These are phyloP conservation scores for Pristiophorus japonicus DNA, from an alignment of 2,113 vertebrate species.

Conservation along the genomic window DNA sequence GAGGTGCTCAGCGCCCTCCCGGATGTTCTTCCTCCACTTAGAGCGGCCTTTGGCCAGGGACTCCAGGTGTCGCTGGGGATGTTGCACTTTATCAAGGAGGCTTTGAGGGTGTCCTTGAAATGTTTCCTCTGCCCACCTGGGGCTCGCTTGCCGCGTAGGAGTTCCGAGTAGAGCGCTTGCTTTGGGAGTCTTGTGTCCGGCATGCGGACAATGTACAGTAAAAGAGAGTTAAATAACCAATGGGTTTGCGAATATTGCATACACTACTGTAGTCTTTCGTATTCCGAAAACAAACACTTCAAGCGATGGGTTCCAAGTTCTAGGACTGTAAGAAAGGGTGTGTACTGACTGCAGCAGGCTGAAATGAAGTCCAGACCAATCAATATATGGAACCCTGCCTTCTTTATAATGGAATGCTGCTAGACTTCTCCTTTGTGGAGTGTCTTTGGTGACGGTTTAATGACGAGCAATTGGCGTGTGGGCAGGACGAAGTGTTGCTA, in stretches of 20 bases:
- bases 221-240: not conserved
- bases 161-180: no score
- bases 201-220: no score
- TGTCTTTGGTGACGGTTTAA: conserved; percentile 24
- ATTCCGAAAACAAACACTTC: not conserved
- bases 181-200: no score
- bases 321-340: not conserved
- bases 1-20: no score
- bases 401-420: conserved; percentile 2
- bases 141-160: no score
- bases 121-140: no score
- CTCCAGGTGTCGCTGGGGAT: no score
- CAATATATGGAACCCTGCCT: not conserved
- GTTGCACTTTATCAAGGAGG: no score
- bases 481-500: conserved; percentile 14
- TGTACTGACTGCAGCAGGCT: not conserved
- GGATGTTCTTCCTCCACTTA: no score
- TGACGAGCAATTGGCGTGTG: conserved; percentile 14
- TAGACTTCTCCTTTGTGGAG: not conserved
- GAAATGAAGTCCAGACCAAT: not conserved
- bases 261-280: not conserved
- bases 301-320: not conserved
- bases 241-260: not conserved
- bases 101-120: no score
- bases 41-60: no score